A percentile compares a stretch with the other conserved stretches of the same genome.
Evolutionary conservation across 1,140 invertebrate genomes (phyloP).

Genomic region (Aricia agestis): DNA sequence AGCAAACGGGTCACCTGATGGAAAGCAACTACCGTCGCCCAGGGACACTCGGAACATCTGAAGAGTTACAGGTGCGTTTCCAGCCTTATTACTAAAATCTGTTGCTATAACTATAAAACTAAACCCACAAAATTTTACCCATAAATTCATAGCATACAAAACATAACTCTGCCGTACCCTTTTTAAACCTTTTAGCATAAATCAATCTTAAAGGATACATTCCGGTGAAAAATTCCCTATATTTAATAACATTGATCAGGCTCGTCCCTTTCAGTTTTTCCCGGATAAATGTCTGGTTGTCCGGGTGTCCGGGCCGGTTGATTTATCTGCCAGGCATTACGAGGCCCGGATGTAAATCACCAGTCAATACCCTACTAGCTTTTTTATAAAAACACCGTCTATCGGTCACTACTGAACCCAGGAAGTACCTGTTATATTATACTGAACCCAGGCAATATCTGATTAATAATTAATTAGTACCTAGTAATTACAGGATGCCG

Average conservation of each 20-base stretch:
- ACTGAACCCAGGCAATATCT: too few relatives aligned
- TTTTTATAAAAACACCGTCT: slow-evolving; percentile 39
- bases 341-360: slow-evolving; percentile 68
- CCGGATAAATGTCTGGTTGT: slow-evolving; percentile 70
- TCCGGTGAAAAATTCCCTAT: not conserved
- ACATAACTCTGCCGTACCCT: not conserved
- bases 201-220: slow-evolving; percentile 1
- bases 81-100: too few relatives aligned
- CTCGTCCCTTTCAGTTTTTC: slow-evolving; percentile 49
- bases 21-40: too few relatives aligned
- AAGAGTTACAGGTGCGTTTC: too few relatives aligned
- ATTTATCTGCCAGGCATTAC: slow-evolving; percentile 72
- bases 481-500: too few relatives aligned
- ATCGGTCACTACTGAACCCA: too few relatives aligned
- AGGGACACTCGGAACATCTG: too few relatives aligned
- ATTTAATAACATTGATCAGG: slow-evolving; percentile 3
- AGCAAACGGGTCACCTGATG: too few relatives aligned
- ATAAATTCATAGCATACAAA: not conserved
- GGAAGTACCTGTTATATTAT: too few relatives aligned
- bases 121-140: too few relatives aligned
- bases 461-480: too few relatives aligned
- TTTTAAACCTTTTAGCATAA: not conserved
- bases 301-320: slow-evolving; percentile 67
- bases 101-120: too few relatives aligned
- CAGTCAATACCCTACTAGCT: slow-evolving; percentile 53